Evolutionary conservation across 2,888 invertebrate species (phyloP), one percentile per base, ranked within the genome.

Genomic region (Parnassius apollo): DNA sequence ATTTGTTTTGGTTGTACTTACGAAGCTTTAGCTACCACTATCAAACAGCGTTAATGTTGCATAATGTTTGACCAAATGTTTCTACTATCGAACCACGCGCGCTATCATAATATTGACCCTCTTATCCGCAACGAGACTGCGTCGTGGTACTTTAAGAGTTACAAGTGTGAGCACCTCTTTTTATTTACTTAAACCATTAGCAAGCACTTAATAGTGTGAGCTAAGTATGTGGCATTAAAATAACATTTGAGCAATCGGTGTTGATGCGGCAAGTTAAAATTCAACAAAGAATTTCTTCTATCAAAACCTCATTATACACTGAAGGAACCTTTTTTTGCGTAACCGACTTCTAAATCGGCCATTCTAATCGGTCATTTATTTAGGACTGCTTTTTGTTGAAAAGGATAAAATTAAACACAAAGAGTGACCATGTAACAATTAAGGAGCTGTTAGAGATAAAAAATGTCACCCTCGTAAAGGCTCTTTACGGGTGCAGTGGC

Each of bases 91-190:
- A 69, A 83, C 82, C 88, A 85, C 86, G 85, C 85, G 86, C 75
- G 71, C 86, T 88, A 90, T 87, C 88, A 91, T 82, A 91, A 91
- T 91, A 91, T 91, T 91, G 87, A 89, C 85, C 78, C 87, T 87
- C 88, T 88, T 83, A 88, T 86, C 83, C 85, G 77, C 87, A 83
- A 82, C 74, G 81, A 78, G 75, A 78, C 77, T 81, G 80, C 82
- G 83, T 79, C 86, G 83, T 85, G 75, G 81, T 77, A 78, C 82
- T 87, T 81, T 81, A 77, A 84, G 79, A 77, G 71, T 80, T 78
- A 84, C 85, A 82, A 86, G 85, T 85, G 81, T 77, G 77, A 82
- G 78, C 81, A 78, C 72, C 74, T 35, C 35, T 78, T 80, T 78
- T 75, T 83, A 85, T 89, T 88, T 86, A 81, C 84, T 80, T 82